A percentile compares a stretch with the other conserved stretches of the same genome.
Evolutionary conservation across 1,140 invertebrate species (phyloP).

Genomic region (Lysiphlebus fabarum): DNA sequence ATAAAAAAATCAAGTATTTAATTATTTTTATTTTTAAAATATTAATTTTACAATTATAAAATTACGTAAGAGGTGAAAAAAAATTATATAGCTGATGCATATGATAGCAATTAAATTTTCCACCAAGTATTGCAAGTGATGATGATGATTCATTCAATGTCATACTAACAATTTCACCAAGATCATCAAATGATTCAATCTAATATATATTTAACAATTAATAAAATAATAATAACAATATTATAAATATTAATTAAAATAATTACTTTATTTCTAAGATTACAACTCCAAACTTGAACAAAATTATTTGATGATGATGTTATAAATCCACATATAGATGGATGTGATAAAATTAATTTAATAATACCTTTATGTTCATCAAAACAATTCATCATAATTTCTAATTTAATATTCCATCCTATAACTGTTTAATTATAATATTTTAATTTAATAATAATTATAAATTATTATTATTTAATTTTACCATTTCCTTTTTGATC

Average conservation of each 20-base stretch:
- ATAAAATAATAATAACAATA: neutral
- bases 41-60: neutral
- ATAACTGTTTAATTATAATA: conserved; percentile 20
- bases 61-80: conserved; percentile 33
- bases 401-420: conserved; percentile 26
- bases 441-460: neutral
- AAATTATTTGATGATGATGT: conserved; percentile 21
- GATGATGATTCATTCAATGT: conserved; percentile 22
- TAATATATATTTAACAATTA: neutral
- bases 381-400: conserved; percentile 25
- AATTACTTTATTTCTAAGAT: conserved; percentile 23
- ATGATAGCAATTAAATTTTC: conserved; percentile 29
- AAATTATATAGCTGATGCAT: conserved; percentile 34
- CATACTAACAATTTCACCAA: conserved; percentile 25
- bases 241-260: too few relatives aligned
- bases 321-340: conserved; percentile 34
- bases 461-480: neutral
- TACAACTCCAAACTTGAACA: conserved; percentile 37
- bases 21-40: neutral
- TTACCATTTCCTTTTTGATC: conserved; percentile 32
- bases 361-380: conserved; percentile 22
- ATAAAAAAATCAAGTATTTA: conserved; percentile 2
- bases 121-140: conserved; percentile 22
- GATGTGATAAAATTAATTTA: conserved; percentile 24
- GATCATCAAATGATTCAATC: conserved; percentile 22